Percentiles rank a stretch among this genome's conserved stretches.
Conservation (phyloP, 2,888 invertebrate genomes). For the Microchrysa polita region DNA sequence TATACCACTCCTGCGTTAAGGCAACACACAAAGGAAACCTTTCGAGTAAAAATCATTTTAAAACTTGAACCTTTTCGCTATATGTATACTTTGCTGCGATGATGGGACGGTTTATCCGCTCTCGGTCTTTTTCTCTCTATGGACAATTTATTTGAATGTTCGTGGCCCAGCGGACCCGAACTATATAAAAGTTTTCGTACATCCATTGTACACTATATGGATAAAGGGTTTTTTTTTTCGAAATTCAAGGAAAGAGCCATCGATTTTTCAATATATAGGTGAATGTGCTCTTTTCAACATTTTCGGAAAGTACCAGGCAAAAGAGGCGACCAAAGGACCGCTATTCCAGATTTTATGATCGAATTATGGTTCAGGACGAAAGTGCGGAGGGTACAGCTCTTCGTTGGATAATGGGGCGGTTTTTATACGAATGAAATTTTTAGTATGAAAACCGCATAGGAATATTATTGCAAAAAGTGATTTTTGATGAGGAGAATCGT, state of each 20-base stretch:
- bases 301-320: neutral
- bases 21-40: neutral
- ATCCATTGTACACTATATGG: neutral
- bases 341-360: neutral
- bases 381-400: neutral
- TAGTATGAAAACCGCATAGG: neutral
- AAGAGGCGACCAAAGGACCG: neutral
- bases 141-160: conserved; percentile 11
- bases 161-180: neutral
- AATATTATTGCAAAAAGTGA: neutral
- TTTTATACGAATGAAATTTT: neutral
- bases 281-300: neutral
- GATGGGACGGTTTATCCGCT: neutral
- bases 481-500: neutral
- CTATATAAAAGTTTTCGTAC: neutral
- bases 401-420: neutral
- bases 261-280: neutral
- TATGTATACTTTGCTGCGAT: neutral
- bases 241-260: neutral
- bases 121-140: conserved; percentile 9
- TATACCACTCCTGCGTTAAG: neutral
- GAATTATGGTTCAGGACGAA: neutral
- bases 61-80: conserved; percentile 2
- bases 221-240: neutral
- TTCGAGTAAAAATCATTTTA: neutral